These are phyloP conservation scores for Onychomys arenicola DNA, from an alignment of 2,797 vertebrate genomes.

Conservation along the genomic window DNA sequence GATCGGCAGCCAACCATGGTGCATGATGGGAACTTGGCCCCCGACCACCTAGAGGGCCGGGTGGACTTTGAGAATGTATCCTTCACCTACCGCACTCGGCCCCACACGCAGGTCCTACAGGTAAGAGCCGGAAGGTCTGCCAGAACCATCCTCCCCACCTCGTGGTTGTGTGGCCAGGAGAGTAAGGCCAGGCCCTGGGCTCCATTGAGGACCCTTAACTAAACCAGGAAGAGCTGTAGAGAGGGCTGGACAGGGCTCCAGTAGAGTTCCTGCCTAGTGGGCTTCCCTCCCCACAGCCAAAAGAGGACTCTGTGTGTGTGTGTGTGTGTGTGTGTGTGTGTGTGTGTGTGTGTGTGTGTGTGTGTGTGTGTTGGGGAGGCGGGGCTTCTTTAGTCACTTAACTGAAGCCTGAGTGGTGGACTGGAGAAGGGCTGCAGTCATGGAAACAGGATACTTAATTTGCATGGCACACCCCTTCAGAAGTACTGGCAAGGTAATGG, in stretches of 20 bases:
- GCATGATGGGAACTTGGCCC: conserved; percentile 90
- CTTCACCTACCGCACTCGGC: conserved; percentile 95
- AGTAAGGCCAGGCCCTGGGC: neutral
- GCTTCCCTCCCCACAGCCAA: neutral
- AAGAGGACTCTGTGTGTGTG: too few species aligned
- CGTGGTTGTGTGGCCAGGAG: neutral
- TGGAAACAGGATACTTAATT: neutral
- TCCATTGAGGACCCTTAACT: neutral
- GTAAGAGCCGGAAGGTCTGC: conserved; percentile 81
- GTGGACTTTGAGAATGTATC: conserved; percentile 96
- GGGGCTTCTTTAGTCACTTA: neutral
- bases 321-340: too few species aligned
- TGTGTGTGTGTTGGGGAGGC: neutral
- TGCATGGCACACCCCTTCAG: neutral
- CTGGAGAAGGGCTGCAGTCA: neutral
- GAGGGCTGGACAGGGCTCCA: neutral
- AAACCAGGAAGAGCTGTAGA: neutral
- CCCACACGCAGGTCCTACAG: conserved; percentile 93
- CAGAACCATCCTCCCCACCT: neutral
- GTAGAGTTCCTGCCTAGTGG: neutral
- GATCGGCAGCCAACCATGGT: conserved; percentile 93
- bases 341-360: too few species aligned
- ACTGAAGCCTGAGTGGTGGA: neutral
- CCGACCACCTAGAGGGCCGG: conserved; percentile 91
- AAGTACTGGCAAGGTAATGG: neutral